Evolutionary conservation across 30 jellyfish, hydroid and myxozoan genomes (phyloP).

Genomic region (Aurelia sp.): DNA sequence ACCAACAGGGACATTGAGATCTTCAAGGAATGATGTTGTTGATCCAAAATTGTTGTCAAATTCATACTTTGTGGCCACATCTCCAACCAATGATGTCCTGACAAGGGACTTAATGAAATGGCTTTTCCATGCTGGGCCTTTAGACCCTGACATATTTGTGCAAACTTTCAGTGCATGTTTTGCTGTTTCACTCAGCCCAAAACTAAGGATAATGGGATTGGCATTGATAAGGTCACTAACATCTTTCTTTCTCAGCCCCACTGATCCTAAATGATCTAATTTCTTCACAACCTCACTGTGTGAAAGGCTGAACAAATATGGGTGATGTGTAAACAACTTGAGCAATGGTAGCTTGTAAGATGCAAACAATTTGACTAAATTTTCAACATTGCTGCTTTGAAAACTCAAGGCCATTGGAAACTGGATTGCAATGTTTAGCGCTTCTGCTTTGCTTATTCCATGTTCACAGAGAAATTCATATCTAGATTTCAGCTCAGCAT

Average conservation of each 20-base stretch:
- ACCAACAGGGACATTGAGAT: constrained; percentile 34
- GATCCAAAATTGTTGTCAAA: constrained; percentile 54
- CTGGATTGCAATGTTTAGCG: constrained; percentile 20
- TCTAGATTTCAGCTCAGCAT: constrained; percentile 32
- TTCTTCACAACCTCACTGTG: constrained; percentile 41
- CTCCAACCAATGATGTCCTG: constrained; percentile 30
- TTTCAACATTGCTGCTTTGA: constrained; percentile 10
- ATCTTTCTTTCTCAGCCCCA: constrained; percentile 59
- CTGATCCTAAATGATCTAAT: constrained; percentile 45
- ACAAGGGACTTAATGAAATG: constrained; percentile 41
- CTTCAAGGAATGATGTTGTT: constrained; percentile 28
- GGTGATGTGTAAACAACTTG: constrained; percentile 12
- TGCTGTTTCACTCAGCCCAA: constrained; percentile 32
- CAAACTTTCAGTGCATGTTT: constrained; percentile 42
- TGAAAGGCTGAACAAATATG: constrained; percentile 39
- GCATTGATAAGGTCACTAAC: constrained; percentile 24
- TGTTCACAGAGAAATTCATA: constrained; percentile 35
- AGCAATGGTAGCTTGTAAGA: constrained; percentile 17
- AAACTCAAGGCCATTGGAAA: constrained; percentile 40
- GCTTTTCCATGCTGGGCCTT: constrained; percentile 52
- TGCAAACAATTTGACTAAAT: constrained; percentile 11
- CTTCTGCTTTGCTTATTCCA: constrained; percentile 33
- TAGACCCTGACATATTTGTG: constrained; percentile 45
- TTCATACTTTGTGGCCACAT: constrained; percentile 28
- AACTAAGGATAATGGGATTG: constrained; percentile 46